Conservation (phyloP, 2,797 vertebrate species). For the Esox lucius region DNA sequence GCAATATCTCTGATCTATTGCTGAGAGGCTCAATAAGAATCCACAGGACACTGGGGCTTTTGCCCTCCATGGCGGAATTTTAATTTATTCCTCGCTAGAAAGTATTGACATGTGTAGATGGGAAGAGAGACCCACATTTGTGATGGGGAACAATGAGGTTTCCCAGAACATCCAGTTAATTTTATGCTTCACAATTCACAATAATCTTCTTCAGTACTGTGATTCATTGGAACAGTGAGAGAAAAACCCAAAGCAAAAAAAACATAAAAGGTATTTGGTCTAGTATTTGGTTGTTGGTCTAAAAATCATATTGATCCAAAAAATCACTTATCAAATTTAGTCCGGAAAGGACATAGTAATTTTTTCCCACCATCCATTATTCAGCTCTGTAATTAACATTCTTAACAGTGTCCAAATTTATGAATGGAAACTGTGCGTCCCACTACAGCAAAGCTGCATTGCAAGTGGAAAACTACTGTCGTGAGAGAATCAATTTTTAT, state of each 20-base stretch:
- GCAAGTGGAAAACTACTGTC: too few species aligned
- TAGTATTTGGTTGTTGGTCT: too few species aligned
- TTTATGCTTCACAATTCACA: neutral
- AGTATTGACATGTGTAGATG: neutral
- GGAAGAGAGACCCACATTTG: conserved; percentile 7
- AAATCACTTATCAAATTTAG: too few species aligned
- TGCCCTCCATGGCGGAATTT: neutral
- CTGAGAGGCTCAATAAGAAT: neutral
- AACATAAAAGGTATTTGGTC: neutral
- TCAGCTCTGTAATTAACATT: too few species aligned
- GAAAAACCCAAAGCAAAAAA: neutral
- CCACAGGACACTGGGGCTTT: neutral
- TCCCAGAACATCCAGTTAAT: neutral
- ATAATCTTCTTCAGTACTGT: neutral
- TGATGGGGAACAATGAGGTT: neutral
- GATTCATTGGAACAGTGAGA: neutral
- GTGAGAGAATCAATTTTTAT: too few species aligned
- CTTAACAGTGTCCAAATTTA: too few species aligned
- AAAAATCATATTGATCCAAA: too few species aligned
- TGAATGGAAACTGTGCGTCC: too few species aligned
- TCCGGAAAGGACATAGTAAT: too few species aligned
- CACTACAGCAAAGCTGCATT: too few species aligned
- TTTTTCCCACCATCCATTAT: too few species aligned
- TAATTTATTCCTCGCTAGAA: neutral
- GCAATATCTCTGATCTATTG: conserved; percentile 2